A percentile compares a stretch with the other conserved stretches of the same genome.
Conservation (phyloP, 2,113 vertebrate species). For the Crocuta crocuta region DNA sequence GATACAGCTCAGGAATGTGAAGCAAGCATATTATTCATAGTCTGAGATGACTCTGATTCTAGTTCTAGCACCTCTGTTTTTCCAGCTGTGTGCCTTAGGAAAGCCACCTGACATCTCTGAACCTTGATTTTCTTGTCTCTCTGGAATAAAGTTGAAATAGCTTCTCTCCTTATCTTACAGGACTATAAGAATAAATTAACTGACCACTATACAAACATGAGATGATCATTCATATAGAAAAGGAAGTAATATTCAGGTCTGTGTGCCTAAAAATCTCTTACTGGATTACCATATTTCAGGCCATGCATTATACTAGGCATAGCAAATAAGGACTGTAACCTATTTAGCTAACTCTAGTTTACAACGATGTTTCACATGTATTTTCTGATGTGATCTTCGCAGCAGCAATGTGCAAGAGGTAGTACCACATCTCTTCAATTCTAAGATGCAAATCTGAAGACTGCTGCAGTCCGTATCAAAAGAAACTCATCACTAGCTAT, state of each 20-base stretch:
- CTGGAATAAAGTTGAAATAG: not conserved
- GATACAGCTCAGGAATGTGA: not conserved
- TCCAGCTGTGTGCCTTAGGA: not conserved
- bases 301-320: not conserved
- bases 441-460: not conserved
- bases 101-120: not conserved
- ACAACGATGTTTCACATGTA: not conserved
- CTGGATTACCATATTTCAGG: not conserved
- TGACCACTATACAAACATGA: not conserved
- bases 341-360: not conserved
- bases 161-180: not conserved
- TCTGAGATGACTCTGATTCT: not conserved
- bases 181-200: not conserved
- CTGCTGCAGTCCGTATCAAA: not conserved
- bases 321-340: not conserved
- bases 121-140: not conserved
- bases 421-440: not conserved
- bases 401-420: not conserved
- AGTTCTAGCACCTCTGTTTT: not conserved
- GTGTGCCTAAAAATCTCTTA: not conserved
- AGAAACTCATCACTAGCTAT: not conserved
- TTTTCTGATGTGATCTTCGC: not conserved
- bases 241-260: not conserved
- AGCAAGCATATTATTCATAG: not conserved
- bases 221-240: not conserved